Base-by-base conservation (phyloP, 2,113 vertebrate genomes). In the Peromyscus polionotus region DNA sequence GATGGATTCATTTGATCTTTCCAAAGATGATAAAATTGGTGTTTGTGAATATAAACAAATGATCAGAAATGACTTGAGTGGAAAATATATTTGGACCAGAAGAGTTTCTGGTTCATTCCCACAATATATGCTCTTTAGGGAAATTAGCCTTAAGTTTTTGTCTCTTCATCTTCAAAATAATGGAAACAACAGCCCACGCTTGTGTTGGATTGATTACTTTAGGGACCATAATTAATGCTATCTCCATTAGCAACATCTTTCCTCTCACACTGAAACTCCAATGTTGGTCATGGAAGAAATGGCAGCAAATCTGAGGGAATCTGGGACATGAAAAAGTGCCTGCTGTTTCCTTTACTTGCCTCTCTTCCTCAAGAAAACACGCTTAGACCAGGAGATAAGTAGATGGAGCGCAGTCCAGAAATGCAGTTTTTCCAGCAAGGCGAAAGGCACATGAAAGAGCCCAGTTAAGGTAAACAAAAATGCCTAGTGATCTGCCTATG, bases 121-220 rank as follows among this genome's bases (percentile, higher is more conserved):
- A 22, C 68, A 84, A 20, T 8, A 51, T 45, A 79, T 90, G 70
- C 14, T 42, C 33, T 24, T 80, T 65, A 67, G 68, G 11, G 33
- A 88, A 92, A 68, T 63, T 87, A 81, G 39, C 51, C 24, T 61
- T 22, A 72, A 70, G 19, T 83, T 61, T 68, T 93, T 42, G 68
- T 84, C 76, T 85, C 4, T 17, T 89, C 11, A 86, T 54, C 45
- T 61, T 13, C 80, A 76, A 94, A 91, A 88, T 92, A 88, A 94
- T 65, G n/a, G 95, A 92, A 96, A 86, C 61, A 88, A 77, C 20
- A 91, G 26, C 28, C 68, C 13, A 48, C 1, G 26, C 12, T 61
- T 57, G 12, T 61, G 48, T 45, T 39, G 45, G 42, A 17, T 45
- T 67, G 73, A 63, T 73, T n/a, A 36, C 26, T 39, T 89, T 86